phyloP scores from a whole-genome alignment of 2,113 vertebrate species.

The Cochlearius cochlearius region DNA sequence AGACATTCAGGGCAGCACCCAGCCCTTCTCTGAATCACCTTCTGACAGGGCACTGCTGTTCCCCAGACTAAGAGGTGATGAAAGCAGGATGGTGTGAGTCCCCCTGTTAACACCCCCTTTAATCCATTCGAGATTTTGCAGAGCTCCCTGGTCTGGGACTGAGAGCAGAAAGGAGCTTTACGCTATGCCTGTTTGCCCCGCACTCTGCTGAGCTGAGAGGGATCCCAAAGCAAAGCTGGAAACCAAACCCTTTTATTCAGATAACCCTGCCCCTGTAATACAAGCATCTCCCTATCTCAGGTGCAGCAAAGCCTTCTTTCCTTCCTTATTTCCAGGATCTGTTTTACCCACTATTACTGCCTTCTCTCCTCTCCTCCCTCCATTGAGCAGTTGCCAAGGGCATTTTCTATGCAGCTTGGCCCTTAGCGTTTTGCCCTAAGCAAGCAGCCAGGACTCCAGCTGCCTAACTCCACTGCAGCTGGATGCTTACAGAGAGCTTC shows the following conservation, averaged over 20 bases:
- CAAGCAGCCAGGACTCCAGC: slow-evolving; percentile 58
- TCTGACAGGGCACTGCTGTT: background rate
- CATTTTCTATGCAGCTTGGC: slow-evolving; percentile 48
- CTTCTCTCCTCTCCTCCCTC: background rate
- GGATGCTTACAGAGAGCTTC: slow-evolving; percentile 52
- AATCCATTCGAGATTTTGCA: background rate
- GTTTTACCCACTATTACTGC: background rate
- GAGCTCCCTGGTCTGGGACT: background rate
- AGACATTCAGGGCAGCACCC: background rate
- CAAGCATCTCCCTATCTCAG: background rate
- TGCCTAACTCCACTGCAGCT: slow-evolving; percentile 45
- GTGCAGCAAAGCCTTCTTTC: background rate
- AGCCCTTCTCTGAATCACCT: slow-evolving; percentile 12
- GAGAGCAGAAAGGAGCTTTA: background rate
- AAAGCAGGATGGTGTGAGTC: background rate
- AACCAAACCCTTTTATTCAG: background rate
- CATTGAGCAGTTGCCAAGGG: background rate
- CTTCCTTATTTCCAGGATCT: background rate
- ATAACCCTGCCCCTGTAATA: background rate
- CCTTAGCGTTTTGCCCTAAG: slow-evolving; percentile 9
- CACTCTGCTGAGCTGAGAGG: background rate
- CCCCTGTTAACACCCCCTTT: background rate
- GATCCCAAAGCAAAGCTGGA: background rate
- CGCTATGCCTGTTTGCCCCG: background rate
- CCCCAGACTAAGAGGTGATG: background rate